Evolutionary conservation across 2,113 vertebrate species (phyloP), one percentile per base, ranked within the genome.

Genomic region (Oryzias woworae): DNA sequence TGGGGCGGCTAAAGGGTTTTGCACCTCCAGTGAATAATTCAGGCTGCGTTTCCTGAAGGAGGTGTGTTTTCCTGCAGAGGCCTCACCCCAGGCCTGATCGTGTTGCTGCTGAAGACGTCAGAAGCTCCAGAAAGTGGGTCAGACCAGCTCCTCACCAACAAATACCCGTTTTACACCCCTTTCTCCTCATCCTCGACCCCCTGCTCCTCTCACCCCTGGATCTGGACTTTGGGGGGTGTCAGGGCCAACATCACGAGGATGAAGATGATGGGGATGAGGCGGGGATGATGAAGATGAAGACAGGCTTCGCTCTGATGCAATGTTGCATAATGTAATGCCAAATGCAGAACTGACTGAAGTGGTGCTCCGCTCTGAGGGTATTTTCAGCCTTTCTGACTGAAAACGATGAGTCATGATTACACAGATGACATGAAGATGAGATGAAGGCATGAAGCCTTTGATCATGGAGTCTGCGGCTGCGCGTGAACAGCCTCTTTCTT

Each of bases 21-120:
- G 20, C 58, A 67, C 55, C 49, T 53, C 62, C n/a, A 0, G 75
- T 86, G 62, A 86, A 83, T 90, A 62, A 89, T 85, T 84, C 4
- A 85, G 58, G 52, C 59, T 16, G 23, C 69, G 57, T 63, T 70
- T 79, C 57, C 49, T 77, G 53, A 61, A 53, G 55, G 67, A 69
- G 28, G 63, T 44, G 48, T 53, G 46, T 56, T 23, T 12, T 61
- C 53, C 61, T 57, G 49, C 54, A 22, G 66, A 59, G 70, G 73
- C 78, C 79, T 72, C 65, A 62, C 43, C 68, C 50, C 20, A 20
- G 62, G 62, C 71, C 65, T 10, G 45, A 18, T 44, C 65, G 26
- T 36, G 57, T 79, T 62, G 64, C 65, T 65, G 20, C 62, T 61
- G 76, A 62, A 77, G 74, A 78, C 53, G 43, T 72, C 62, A 75